Base-by-base conservation (phyloP, 2,797 vertebrate genomes). In the Catostomus latipinnis region DNA sequence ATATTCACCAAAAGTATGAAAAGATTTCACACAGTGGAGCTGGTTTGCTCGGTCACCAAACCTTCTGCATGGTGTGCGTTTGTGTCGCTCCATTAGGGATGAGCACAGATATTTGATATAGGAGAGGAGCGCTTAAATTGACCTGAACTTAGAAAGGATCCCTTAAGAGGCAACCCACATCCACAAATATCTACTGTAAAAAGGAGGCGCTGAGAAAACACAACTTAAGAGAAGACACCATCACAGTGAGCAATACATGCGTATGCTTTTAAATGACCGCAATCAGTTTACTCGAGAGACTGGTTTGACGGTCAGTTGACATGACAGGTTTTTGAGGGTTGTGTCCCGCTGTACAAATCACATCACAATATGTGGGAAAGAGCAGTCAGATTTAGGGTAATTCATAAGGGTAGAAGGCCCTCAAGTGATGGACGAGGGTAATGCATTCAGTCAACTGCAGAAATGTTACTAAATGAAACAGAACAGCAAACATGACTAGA, bases 1-100 rank as follows among this genome's bases (percentile, higher is more conserved):
- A 82, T 89, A 87, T 89, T 88, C 87, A 86, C 81, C 86, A 87
- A 71, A 48, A 76, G 45, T 58, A 67, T 49, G 45, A 68, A 76
- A 49, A 22, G 22, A 76, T 48, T 68, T 43, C 16, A 58, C 52
- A 68, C 46, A 22, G 48, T 2, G 1, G 14, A 57, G 74, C 6
- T 43, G 6, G 49, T 22, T 43, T 16, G 52, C 12, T 68, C 18
- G 6, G 45, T 8, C 43, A 58, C 53, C 34, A 34, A 34, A 34
- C 34, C 34, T 2, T 34, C 34, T 34, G 34, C 34, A 34, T 34
- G 34, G 4, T 34, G 34, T 4, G 34, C 3, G 34, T 34, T 34
- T 34, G 34, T 34, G 34, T 34, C 34, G 34, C 34, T 34, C 34
- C 34, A 34, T 34, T 34, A 34, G 34, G 34, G 34, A 34, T 34